Conservation (phyloP, 2,888 invertebrate genomes). For the Yponomeuta plumbellus region DNA sequence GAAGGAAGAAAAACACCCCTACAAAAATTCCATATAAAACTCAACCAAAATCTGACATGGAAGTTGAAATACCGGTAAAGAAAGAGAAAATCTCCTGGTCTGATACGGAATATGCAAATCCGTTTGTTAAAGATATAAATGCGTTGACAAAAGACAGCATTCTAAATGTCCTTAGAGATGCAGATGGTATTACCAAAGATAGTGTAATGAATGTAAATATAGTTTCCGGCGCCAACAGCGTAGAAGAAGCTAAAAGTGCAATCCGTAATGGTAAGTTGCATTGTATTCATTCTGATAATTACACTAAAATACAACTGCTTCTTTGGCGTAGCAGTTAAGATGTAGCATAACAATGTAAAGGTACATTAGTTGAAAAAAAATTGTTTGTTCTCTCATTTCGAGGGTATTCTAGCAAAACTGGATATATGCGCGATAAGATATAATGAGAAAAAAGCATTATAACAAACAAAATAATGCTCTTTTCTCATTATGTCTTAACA, state of each 20-base stretch:
- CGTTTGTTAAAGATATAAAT: slow-evolving; percentile 43
- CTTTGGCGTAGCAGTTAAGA: no score
- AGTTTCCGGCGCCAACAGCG: slow-evolving; percentile 41
- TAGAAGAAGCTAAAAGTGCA: slow-evolving; percentile 38
- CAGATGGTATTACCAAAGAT: slow-evolving; percentile 37
- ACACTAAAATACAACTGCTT: no score
- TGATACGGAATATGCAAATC: slow-evolving; percentile 36
- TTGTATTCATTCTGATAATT: not conserved
- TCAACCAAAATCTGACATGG: not conserved
- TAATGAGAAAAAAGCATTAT: no score
- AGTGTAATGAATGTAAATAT: slow-evolving; percentile 30
- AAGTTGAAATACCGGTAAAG: slow-evolving; percentile 33
- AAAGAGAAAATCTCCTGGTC: slow-evolving; percentile 35
- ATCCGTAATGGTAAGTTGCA: slow-evolving; percentile 41
- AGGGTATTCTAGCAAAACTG: no score
- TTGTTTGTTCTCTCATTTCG: no score
- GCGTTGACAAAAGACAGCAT: slow-evolving; percentile 36
- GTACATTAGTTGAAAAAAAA: no score
- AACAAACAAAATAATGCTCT: no score
- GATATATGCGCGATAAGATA: no score
- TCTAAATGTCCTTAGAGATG: slow-evolving; percentile 33
- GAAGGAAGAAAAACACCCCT: no score
- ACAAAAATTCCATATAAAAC: no score
- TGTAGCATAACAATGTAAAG: no score
- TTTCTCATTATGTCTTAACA: no score